phyloP scores from a whole-genome alignment of 2,888 invertebrate genomes.

The Elmis aenea region DNA sequence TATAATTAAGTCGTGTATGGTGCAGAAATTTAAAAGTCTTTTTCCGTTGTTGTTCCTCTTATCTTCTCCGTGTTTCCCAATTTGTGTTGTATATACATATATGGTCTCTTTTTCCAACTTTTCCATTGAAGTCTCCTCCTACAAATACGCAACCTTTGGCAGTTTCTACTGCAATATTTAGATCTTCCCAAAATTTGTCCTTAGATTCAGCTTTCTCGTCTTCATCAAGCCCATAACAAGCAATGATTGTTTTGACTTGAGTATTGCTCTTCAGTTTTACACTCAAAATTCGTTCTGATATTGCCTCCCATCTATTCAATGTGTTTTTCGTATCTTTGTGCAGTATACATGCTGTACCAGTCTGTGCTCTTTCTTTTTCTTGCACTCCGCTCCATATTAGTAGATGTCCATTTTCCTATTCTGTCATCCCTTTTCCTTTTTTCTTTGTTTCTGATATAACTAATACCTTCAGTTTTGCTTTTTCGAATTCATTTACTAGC shows the following conservation, averaged over 20 bases:
- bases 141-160: slow-evolving; percentile 7
- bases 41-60: slow-evolving; percentile 15
- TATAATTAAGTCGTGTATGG: slow-evolving; percentile 7
- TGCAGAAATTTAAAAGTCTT: slow-evolving; percentile 13
- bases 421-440: slow-evolving; percentile 12
- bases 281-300: slow-evolving; percentile 10
- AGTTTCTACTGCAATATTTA: slow-evolving; percentile 5
- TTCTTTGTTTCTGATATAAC: slow-evolving; percentile 12
- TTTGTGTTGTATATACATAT: slow-evolving; percentile 1
- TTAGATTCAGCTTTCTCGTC: slow-evolving; percentile 6
- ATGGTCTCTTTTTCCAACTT: slow-evolving; percentile 10
- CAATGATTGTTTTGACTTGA: slow-evolving; percentile 5
- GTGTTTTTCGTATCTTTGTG: slow-evolving; percentile 6
- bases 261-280: slow-evolving; percentile 12
- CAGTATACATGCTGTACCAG: slow-evolving; percentile 11
- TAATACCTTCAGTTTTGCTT: slow-evolving; percentile 38
- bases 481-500: slow-evolving; percentile 24
- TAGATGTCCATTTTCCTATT: slow-evolving; percentile 13
- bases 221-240: slow-evolving; percentile 10
- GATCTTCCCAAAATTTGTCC: slow-evolving; percentile 14
- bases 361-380: slow-evolving; percentile 8
- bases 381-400: slow-evolving; percentile 13
- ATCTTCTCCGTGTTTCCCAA: slow-evolving; percentile 13
- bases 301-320: slow-evolving; percentile 8
- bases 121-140: slow-evolving; percentile 10